These are phyloP conservation scores for Calephelis nemesis DNA, from an alignment of 1,140 invertebrate genomes.

Conservation along the genomic window DNA sequence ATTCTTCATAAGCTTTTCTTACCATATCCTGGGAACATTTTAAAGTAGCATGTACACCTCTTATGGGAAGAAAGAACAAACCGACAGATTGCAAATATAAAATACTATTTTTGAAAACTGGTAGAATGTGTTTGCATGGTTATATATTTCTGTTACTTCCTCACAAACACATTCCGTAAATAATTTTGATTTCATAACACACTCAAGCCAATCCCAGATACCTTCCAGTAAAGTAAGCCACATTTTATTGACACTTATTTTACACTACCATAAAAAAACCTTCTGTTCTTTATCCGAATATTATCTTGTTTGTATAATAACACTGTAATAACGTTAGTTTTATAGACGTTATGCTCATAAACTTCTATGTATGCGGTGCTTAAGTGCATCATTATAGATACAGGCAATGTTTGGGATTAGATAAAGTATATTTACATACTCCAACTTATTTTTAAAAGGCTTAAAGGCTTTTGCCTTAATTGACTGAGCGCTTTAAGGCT, in stretches of 20 bases:
- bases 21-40: no score
- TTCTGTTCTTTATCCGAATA: constrained; percentile 31
- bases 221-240: no score
- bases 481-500: constrained; percentile 46
- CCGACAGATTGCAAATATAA: no score
- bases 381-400: constrained; percentile 61
- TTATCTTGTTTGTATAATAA: constrained; percentile 53
- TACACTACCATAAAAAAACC: constrained; percentile 41
- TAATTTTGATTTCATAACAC: background rate
- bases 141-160: no score
- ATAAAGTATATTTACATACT: constrained; percentile 52
- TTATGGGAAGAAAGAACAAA: no score
- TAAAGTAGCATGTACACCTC: no score
- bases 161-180: background rate
- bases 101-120: no score
- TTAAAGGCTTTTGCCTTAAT: constrained; percentile 58
- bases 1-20: no score
- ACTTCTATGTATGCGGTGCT: constrained; percentile 42
- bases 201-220: no score
- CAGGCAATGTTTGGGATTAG: constrained; percentile 59
- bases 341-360: constrained; percentile 57
- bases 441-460: constrained; percentile 45
- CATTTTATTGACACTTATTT: constrained; percentile 25
- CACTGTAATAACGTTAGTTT: constrained; percentile 36
- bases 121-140: no score